Percentiles rank a stretch among this genome's conserved stretches.
phyloP scores from a whole-genome alignment of 2,888 invertebrate species.

The Apamea sordens region DNA sequence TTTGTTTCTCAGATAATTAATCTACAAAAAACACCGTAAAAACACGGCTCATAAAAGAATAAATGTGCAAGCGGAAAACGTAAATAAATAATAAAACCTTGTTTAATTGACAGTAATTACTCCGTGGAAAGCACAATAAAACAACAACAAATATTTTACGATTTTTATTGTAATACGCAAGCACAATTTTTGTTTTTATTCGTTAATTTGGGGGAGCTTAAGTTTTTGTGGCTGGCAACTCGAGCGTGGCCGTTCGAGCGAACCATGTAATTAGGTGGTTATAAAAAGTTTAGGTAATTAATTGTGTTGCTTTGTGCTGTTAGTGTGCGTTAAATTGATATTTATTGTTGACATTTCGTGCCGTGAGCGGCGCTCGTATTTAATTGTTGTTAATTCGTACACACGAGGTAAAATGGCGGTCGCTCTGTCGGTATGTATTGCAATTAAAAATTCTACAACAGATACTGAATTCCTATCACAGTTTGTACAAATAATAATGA shows the following conservation, averaged over 20 bases:
- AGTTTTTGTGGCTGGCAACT: conserved; percentile 59
- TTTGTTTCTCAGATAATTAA: neutral
- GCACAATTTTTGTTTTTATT: conserved; percentile 46
- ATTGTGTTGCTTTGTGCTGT: conserved; percentile 80
- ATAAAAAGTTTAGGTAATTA: conserved; percentile 87
- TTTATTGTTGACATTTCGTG: conserved; percentile 87
- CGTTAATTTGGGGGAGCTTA: conserved; percentile 54
- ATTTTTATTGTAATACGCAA: conserved; percentile 42
- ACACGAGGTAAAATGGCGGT: conserved; percentile 62
- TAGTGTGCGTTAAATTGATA: conserved; percentile 84
- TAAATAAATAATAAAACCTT: conserved; percentile 43
- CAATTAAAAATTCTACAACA: conserved; percentile 63
- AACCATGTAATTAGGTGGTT: conserved; percentile 85
- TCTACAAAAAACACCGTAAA: conserved; percentile 8
- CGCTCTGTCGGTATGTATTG: conserved; percentile 54
- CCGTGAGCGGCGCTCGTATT: conserved; percentile 78
- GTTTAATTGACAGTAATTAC: conserved; percentile 49
- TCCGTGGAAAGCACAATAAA: conserved; percentile 49
- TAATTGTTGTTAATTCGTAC: conserved; percentile 72
- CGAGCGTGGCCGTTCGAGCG: conserved; percentile 72
- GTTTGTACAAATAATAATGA: conserved; percentile 36
- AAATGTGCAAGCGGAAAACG: conserved; percentile 42
- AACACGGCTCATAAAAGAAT: conserved; percentile 12
- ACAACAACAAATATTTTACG: conserved; percentile 42
- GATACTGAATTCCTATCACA: conserved; percentile 55